phyloP scores from a whole-genome alignment of 1,140 invertebrate species.

The Gyrodactylus salaris region DNA sequence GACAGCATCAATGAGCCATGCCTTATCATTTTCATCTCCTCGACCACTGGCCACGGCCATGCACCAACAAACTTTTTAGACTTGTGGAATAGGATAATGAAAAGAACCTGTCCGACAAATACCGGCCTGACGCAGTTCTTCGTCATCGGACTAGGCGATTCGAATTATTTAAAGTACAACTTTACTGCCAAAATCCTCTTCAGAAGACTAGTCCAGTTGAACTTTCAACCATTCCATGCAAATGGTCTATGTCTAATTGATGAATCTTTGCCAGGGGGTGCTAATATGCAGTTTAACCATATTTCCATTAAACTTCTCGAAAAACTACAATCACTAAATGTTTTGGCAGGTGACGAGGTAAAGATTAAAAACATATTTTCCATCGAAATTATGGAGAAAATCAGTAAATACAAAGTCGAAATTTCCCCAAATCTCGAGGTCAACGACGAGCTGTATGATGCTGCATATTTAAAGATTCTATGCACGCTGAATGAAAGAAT shows the following conservation, averaged over 20 bases:
- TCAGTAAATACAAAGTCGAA: no score
- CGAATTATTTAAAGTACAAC: not conserved
- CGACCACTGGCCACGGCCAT: not conserved
- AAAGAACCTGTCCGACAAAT: not conserved
- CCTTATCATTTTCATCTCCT: not conserved
- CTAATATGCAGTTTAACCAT: not conserved
- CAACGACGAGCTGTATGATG: no score
- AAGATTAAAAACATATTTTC: no score
- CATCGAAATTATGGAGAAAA: no score
- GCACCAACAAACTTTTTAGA: not conserved
- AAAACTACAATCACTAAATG: not conserved
- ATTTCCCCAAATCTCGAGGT: no score
- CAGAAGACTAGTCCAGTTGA: not conserved
- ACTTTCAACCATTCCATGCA: not conserved
- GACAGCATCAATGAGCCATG: no score
- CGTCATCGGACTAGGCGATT: not conserved
- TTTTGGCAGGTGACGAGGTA: no score
- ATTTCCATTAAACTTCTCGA: not conserved
- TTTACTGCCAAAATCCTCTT: not conserved
- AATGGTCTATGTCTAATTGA: not conserved
- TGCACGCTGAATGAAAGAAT: not conserved
- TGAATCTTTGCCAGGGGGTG: not conserved
- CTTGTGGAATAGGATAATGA: not conserved
- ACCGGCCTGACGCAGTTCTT: not conserved
- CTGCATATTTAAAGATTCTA: no score